These are phyloP conservation scores for Malacoraja senta DNA, from an alignment of 2,797 vertebrate genomes.

Conservation along the genomic window DNA sequence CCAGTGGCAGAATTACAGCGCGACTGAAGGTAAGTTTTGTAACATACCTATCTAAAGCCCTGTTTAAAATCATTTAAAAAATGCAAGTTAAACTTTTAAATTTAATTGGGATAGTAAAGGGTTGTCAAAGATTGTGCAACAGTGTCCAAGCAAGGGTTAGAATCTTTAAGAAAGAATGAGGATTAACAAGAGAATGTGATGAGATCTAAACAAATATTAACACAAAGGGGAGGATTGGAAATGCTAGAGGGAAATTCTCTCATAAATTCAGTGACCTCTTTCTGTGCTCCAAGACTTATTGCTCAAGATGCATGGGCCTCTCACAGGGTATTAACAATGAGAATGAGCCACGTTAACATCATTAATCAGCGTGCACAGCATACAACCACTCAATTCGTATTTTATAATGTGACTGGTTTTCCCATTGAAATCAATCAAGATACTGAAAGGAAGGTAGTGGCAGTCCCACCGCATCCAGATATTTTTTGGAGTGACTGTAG, in stretches of 20 bases:
- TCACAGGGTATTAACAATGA: conserved; percentile 7
- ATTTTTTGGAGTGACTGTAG: background rate
- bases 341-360: background rate
- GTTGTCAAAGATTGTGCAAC: background rate
- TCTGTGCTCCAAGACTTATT: conserved; percentile 7
- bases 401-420: conserved; percentile 25
- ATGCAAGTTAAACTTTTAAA: background rate
- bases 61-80: background rate
- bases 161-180: background rate
- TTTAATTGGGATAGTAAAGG: background rate
- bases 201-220: conserved; percentile 3
- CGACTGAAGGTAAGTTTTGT: no score
- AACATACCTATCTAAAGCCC: background rate
- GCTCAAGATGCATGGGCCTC: background rate
- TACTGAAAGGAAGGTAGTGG: background rate
- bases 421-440: conserved; percentile 26
- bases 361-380: background rate
- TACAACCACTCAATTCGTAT: conserved; percentile 9
- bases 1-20: no score
- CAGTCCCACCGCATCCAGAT: background rate
- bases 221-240: background rate
- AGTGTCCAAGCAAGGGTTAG: background rate
- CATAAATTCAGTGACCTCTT: conserved; percentile 21
- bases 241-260: conserved; percentile 2
- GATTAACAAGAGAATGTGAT: background rate